Conservation (phyloP, 64 coral and sea anemone species). For the Catalaphyllia jardinei region DNA sequence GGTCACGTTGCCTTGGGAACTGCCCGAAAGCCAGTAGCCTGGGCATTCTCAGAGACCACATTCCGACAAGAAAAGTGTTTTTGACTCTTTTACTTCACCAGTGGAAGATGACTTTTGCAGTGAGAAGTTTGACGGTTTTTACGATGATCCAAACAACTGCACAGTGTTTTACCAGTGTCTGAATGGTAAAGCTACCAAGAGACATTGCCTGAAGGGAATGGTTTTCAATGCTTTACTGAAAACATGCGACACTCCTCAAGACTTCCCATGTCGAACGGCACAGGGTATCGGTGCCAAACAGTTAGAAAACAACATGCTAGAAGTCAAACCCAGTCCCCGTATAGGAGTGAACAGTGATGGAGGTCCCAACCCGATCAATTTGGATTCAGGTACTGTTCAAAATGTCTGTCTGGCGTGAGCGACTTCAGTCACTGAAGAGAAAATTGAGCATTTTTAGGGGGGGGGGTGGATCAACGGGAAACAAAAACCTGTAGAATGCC, state of each 20-base stretch:
- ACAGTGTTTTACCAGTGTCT: constrained; percentile 55
- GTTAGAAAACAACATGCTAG: background rate
- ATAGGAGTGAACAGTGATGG: background rate
- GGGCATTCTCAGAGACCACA: background rate
- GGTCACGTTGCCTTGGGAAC: too few species aligned
- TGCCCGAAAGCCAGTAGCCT: background rate
- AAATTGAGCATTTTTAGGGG: background rate
- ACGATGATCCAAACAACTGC: constrained; percentile 54
- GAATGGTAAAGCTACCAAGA: constrained; percentile 39
- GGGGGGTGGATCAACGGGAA: too few species aligned
- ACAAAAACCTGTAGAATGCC: too few species aligned
- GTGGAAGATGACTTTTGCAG: constrained; percentile 28
- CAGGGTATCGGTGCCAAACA: background rate
- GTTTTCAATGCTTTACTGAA: constrained; percentile 48
- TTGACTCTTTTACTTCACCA: background rate
- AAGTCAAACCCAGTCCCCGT: background rate
- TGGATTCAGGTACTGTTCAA: background rate
- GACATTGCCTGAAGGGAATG: constrained; percentile 42
- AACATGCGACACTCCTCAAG: constrained; percentile 28
- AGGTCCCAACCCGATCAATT: background rate
- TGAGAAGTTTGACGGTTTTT: constrained; percentile 50
- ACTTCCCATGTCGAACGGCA: constrained; percentile 10
- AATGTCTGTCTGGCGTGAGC: background rate
- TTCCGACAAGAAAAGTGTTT: background rate
- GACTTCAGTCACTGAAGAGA: too few species aligned